These are phyloP conservation scores for Ateles fusciceps DNA, from an alignment of 2,797 vertebrate species.

Conservation along the genomic window DNA sequence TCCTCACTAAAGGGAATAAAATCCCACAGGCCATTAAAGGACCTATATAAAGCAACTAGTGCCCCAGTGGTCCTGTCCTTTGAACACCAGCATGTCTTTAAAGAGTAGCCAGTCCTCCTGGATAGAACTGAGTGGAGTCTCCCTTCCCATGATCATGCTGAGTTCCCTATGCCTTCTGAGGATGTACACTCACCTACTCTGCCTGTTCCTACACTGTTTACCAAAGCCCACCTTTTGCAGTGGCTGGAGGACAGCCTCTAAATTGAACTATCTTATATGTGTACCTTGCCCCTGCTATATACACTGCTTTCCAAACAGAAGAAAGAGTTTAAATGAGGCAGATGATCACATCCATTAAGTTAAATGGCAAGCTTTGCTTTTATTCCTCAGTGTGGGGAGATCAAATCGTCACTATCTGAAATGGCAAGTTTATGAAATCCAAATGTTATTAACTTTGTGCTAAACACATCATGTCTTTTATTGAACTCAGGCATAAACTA, in stretches of 20 bases:
- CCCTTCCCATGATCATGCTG: too few species aligned
- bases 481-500: conserved; percentile 32
- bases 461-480: conserved; percentile 39
- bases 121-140: background rate
- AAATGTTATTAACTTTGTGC: conserved; percentile 40
- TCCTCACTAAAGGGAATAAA: background rate
- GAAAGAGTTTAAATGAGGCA: background rate
- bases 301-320: background rate
- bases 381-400: background rate
- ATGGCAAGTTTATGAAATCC: background rate
- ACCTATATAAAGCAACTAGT: too few species aligned
- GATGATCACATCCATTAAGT: conserved; percentile 5
- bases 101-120: background rate
- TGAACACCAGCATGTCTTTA: background rate
- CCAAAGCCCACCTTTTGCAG: background rate
- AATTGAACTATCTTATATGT: background rate
- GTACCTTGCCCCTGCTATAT: background rate
- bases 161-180: background rate
- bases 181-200: background rate
- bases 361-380: conserved; percentile 48
- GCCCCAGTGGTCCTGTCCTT: background rate
- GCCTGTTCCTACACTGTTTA: background rate
- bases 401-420: conserved; percentile 24
- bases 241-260: background rate
- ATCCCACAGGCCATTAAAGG: background rate